Base-by-base conservation (phyloP, 2,888 invertebrate genomes). In the Cheilosia impressa region DNA sequence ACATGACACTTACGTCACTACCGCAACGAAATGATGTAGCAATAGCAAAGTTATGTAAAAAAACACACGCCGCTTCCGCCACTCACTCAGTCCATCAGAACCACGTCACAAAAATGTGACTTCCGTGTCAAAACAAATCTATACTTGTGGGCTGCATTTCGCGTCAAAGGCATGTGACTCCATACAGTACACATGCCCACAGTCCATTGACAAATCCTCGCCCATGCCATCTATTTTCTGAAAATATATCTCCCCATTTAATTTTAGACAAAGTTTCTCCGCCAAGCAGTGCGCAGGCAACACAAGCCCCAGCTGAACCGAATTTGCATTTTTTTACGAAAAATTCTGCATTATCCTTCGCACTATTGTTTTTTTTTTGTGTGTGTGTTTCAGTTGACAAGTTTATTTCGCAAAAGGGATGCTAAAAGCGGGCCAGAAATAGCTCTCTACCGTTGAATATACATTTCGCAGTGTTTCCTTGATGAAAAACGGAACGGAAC, bases 91-190 rank as follows among this genome's bases (percentile, higher is more conserved):
- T 27, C 27, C 31, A 9, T 31, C 31, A 9, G 31, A 31, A 31
- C 31, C 31, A 9, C 22, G 27, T 22, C 53, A 38, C 38, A 57
- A 68, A 53, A 52, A 57, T 65, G 38, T 65, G 47, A 38, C 43
- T 60, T 57, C 17, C 63, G 57, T 55, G 65, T 34, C 22, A n/a
- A 17, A 10, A 27, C 43, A 50, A 55, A 65, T 45, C 52, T 60
- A 52, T 73, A 43, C 17, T 45, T 41, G 73, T 24, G n/a, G 34
- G 47, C 69, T 57, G 63, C 47, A 47, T 58, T 60, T 38, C 41
- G 24, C 60, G 31, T 71, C 69, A 50, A 71, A 57, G 50, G 50
- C 78, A 71, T 78, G 78, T 78, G 78, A 78, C 69, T 71, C 69
- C 71, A 78, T 47, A 31, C 13, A 50, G 43, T 31, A 60, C 22